Base-by-base conservation (phyloP, 2,797 vertebrate genomes). In the Acrossocheilus fasciatus region DNA sequence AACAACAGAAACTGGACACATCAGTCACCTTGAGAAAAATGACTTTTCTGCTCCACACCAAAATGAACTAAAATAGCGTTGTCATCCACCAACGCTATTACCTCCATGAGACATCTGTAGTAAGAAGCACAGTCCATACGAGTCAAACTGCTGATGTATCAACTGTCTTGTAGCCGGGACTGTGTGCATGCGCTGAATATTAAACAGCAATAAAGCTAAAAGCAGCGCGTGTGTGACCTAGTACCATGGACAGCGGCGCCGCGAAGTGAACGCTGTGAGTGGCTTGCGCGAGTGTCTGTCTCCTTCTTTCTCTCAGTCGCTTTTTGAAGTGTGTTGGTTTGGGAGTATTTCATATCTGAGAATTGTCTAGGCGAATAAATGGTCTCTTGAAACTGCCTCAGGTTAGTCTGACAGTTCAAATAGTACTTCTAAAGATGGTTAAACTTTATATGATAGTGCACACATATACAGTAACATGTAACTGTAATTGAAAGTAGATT, bases 221-320 rank as follows among this genome's bases (percentile, higher is more conserved):
- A 89, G 84, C 88, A 88, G 72, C 57, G 70, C 72, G 79, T 79
- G 85, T 83, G 86, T 84, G 87, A 88, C 93, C 93, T 93, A 95
- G 95, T 89, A 95, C 95, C 93, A 39, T 84, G 95, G 95, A 96
- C 93, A 95, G 94, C 91, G 90, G 69, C 83, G 52, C 18, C 0
- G 39, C 47, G n/a, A 75, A 36, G 62, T 34, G 23, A 43, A 52
- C 17, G 66, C 59, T 68, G 11, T 47, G 59, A 34, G 69, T 81
- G 36, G 69, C 57, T 45, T 39, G 34, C 12, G 43, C 39, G 20
- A 84, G 30, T 69, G 52, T 12, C 72, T 52, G 23, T 15, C 30
- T 18, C 20, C 5, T 57, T 14, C 83, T 54, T 26, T n/a, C 39
- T 30, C 12, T 57, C 18, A 34, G 15, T 41, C 26, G 15, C 26